A percentile compares a stretch with the other conserved stretches of the same genome.
phyloP scores from a whole-genome alignment of 2,113 vertebrate species.

The Pseudois nayaur region DNA sequence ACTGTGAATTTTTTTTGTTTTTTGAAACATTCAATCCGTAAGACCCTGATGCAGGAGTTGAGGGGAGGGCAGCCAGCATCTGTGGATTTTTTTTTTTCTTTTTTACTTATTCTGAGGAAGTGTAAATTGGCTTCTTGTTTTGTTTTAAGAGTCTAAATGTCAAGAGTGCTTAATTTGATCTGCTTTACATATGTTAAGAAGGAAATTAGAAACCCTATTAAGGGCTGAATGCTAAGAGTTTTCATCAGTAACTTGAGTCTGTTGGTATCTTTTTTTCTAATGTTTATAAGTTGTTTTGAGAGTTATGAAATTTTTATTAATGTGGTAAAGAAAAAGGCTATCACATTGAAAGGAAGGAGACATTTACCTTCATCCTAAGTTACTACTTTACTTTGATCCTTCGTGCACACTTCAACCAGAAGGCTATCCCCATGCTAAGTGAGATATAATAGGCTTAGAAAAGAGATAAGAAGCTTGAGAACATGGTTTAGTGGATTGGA shows the following conservation, averaged over 20 bases:
- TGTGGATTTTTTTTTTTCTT: neutral
- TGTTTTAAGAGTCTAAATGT: slow-evolving; percentile 54
- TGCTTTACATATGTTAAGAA: slow-evolving; percentile 51
- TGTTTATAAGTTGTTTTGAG: neutral
- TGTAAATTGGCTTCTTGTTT: slow-evolving; percentile 50
- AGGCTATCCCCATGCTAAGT: neutral
- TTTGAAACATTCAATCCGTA: neutral
- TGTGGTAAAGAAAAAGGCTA: neutral
- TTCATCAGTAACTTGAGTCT: slow-evolving; percentile 21
- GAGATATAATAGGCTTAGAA: neutral
- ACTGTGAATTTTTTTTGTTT: neutral
- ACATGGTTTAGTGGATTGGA: neutral
- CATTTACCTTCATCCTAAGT: neutral
- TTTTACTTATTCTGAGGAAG: slow-evolving; percentile 16
- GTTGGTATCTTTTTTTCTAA: neutral
- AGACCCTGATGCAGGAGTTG: neutral
- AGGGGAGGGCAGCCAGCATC: neutral
- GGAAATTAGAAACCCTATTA: slow-evolving; percentile 37
- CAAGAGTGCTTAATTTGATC: slow-evolving; percentile 53
- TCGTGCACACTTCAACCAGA: neutral
- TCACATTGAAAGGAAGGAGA: neutral
- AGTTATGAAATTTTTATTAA: neutral
- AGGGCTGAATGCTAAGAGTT: neutral
- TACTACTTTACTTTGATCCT: neutral
- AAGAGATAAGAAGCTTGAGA: neutral